These are phyloP conservation scores for Epinephelus coioides DNA, from an alignment of 2,797 vertebrate genomes.

Conservation along the genomic window DNA sequence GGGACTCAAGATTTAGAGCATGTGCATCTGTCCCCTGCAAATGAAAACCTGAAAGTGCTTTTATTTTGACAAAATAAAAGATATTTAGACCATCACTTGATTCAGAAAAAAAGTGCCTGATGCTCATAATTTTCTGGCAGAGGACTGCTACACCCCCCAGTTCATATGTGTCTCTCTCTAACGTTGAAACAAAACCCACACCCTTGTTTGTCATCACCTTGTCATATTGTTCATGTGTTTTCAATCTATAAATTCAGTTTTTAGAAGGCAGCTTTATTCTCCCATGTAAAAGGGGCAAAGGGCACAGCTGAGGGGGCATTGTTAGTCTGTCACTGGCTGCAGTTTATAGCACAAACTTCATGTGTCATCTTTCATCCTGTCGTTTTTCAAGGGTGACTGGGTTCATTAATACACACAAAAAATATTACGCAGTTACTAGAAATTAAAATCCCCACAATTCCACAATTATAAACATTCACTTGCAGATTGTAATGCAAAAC, in stretches of 20 bases:
- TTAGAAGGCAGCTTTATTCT: constrained; percentile 27
- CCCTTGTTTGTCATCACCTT: neutral
- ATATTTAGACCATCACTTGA: no score
- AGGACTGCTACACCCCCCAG: no score
- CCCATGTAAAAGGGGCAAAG: constrained; percentile 47
- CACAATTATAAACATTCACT: neutral
- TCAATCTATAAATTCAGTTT: neutral
- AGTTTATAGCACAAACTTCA: constrained; percentile 56
- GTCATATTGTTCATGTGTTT: neutral
- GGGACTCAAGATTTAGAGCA: no score
- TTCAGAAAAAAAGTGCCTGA: no score
- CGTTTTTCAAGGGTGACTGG: constrained; percentile 54
- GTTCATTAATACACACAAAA: constrained; percentile 52
- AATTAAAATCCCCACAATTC: neutral
- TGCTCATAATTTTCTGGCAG: no score
- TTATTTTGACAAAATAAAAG: no score
- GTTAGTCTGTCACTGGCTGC: constrained; percentile 64
- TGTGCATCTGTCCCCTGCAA: no score
- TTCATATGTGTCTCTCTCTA: no score
- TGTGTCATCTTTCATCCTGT: constrained; percentile 62
- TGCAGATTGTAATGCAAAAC: neutral
- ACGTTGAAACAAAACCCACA: no score
- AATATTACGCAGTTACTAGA: neutral
- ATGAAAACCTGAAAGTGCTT: no score
- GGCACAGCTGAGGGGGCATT: constrained; percentile 64